Base-by-base conservation (phyloP, 2,888 invertebrate genomes). In the Laothoe populi region DNA sequence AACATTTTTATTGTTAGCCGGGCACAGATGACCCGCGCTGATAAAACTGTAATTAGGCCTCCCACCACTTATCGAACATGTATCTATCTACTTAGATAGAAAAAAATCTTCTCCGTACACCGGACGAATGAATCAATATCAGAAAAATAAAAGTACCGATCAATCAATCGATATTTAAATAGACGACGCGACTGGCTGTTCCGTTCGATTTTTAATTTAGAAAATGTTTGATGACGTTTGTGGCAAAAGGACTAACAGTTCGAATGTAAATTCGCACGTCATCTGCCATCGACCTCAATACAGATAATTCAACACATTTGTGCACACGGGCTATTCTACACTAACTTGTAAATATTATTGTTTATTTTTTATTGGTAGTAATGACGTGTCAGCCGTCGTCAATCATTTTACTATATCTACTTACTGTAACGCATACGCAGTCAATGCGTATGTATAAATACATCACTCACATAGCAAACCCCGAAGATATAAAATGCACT, bases 21-120 rank as follows among this genome's bases (percentile, higher is more conserved):
- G 67, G 73, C 73, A 70, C 65, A 66, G 92, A 92, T 92, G 90
- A 86, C 90, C 89, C 73, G 79, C 73, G 67, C 44, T 81, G 91
- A 92, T 91, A 90, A 90, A 84, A 82, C 83, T 83, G 86, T 92
- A 92, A 92, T 92, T 91, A 92, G 89, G 80, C 84, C 82, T 79
- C 87, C 81, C 80, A 86, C 85, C 76, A 86, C 84, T 89, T 90
- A 91, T 91, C 91, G 79, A 78, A 84, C 86, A 86, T 82, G 86
- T 91, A 87, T 87, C 83, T 87, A 88, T 86, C 71, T 84, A 87
- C 88, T 84, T 88, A 86, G 88, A 87, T 84, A 82, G 83, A 82
- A 87, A 85, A 85, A 81, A 87, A 78, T 62, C 77, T 75, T 79
- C 82, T 83, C 84, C 81, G 83, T 86, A 83, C 82, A 80, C 76